phyloP scores from a whole-genome alignment of 2,797 vertebrate species.

The Balearica regulorum region DNA sequence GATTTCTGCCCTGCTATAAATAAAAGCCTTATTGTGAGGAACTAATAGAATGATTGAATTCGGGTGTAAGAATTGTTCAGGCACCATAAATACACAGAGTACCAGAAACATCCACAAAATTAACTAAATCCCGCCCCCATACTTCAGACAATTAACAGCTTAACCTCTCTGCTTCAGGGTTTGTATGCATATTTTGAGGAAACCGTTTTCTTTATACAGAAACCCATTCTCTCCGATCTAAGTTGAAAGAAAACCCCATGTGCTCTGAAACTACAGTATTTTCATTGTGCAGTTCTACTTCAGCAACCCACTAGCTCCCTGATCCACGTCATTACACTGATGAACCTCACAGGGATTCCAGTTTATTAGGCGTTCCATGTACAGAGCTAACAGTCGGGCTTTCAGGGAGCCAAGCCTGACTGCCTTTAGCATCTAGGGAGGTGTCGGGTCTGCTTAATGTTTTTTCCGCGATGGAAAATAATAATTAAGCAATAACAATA shows the following conservation, averaged over 20 bases:
- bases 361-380: accelerated
- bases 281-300: not conserved
- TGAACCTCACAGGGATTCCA: not conserved
- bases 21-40: not conserved
- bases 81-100: not conserved
- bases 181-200: not conserved
- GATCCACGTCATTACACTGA: too few relatives aligned
- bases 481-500: not conserved
- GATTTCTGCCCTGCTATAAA: not conserved
- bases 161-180: not conserved
- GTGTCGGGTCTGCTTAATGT: not conserved
- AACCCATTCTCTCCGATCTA: not conserved
- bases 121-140: not conserved
- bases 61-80: not conserved
- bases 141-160: not conserved
- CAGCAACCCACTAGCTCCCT: not conserved
- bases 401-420: not conserved
- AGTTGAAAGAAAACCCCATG: not conserved
- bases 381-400: not conserved
- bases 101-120: not conserved
- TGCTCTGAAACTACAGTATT: not conserved
- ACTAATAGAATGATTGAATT: not conserved
- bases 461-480: not conserved
- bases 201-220: not conserved
- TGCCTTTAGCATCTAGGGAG: not conserved